Evolutionary conservation across 2,797 vertebrate genomes (phyloP).

Genomic region (Chaunax sp.): DNA sequence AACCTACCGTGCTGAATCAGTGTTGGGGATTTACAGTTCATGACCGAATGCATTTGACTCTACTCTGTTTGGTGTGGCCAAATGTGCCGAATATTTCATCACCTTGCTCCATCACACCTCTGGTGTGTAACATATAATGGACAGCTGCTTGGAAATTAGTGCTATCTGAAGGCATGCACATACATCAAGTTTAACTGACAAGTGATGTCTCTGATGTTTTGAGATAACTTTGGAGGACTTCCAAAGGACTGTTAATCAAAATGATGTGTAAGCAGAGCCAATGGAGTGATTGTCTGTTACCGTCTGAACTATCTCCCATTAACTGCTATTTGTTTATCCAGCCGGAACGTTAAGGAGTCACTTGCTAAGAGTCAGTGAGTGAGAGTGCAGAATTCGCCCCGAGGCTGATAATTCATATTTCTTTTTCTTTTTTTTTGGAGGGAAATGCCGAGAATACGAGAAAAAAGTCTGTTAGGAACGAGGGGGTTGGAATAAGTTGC

Average conservation of each 20-base stretch:
- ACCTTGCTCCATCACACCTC: constrained; percentile 61
- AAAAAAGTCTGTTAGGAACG: constrained; percentile 27
- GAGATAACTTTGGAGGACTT: constrained; percentile 71
- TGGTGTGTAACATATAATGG: constrained; percentile 61
- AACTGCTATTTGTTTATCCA: constrained; percentile 67
- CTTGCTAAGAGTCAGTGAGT: constrained; percentile 73
- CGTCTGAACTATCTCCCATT: constrained; percentile 64
- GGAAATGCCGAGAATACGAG: constrained; percentile 57
- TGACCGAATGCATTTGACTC: constrained; percentile 67
- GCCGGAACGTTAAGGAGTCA: constrained; percentile 72
- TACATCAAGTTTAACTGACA: constrained; percentile 75
- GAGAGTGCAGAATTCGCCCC: constrained; percentile 78
- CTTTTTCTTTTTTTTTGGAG: constrained; percentile 65
- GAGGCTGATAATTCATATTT: constrained; percentile 76
- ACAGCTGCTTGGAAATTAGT: constrained; percentile 62
- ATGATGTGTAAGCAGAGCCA: constrained; percentile 58
- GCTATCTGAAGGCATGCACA: constrained; percentile 64
- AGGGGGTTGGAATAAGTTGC: constrained; percentile 27
- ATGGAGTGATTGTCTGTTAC: constrained; percentile 65
- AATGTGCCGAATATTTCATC: constrained; percentile 57
- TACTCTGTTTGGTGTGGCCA: constrained; percentile 67
- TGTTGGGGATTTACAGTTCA: constrained; percentile 59
- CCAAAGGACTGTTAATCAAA: constrained; percentile 74
- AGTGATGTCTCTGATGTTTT: constrained; percentile 71
- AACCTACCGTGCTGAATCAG: constrained; percentile 60